Percentiles rank a stretch among this genome's conserved stretches.
Conservation (phyloP, 2,113 vertebrate species). For the Corvus hawaiiensis region DNA sequence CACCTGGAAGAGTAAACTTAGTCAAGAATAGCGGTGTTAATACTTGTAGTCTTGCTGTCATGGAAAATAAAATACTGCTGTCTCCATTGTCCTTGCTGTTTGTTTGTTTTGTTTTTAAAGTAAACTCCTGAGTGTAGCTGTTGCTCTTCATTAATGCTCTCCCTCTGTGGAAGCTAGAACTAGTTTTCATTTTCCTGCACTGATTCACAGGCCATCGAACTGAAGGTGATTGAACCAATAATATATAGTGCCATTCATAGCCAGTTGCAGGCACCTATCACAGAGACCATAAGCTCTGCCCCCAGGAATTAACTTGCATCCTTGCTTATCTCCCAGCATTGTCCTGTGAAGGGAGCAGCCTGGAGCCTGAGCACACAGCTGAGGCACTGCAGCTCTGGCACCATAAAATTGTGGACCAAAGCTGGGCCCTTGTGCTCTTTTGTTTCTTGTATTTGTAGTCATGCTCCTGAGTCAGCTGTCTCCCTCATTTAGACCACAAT, state of each 20-base stretch:
- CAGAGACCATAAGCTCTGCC: rapidly evolving
- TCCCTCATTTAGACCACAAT: neutral
- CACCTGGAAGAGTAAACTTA: neutral
- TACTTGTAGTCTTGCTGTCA: neutral
- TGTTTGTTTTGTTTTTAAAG: neutral
- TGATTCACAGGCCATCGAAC: neutral
- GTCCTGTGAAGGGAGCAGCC: neutral
- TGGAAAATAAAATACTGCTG: conserved; percentile 25
- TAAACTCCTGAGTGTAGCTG: neutral
- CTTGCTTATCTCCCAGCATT: neutral
- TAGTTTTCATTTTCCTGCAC: neutral
- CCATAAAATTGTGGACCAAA: neutral
- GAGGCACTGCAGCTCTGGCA: neutral
- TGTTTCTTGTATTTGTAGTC: neutral
- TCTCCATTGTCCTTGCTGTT: neutral
- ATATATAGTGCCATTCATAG: neutral
- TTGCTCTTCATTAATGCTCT: neutral
- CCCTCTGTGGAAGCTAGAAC: neutral
- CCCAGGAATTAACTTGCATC: neutral
- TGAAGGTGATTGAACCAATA: neutral
- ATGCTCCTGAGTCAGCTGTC: neutral
- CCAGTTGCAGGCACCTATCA: neutral
- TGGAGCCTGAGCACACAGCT: neutral
- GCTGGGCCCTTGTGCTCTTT: neutral
- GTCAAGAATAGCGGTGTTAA: neutral